Evolutionary conservation across 2,888 invertebrate species (phyloP).

Genomic region (Dryadula phaetusa): DNA sequence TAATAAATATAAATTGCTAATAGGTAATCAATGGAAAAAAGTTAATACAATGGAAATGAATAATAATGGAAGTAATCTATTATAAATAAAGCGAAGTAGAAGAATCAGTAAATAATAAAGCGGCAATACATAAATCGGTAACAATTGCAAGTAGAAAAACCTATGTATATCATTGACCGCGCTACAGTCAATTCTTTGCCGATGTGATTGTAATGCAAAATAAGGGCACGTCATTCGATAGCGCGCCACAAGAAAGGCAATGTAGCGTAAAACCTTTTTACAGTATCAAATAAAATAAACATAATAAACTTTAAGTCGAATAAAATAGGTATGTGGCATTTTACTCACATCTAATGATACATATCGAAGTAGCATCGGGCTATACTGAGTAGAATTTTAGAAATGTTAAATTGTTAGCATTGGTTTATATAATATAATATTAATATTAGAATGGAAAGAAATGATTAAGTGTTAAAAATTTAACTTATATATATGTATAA

Average conservation of each 20-base stretch:
- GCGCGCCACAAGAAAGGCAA: conserved; percentile 58
- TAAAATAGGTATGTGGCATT: conserved; percentile 26
- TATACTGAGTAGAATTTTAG: neutral
- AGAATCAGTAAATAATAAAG: too few relatives aligned
- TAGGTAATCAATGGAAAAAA: too few relatives aligned
- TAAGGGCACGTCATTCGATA: conserved; percentile 74
- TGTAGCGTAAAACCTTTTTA: conserved; percentile 51
- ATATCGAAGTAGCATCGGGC: neutral
- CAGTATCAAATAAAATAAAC: conserved; percentile 17
- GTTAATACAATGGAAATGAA: too few relatives aligned
- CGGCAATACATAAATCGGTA: too few relatives aligned
- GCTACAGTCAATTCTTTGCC: conserved; percentile 41
- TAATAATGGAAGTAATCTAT: too few relatives aligned
- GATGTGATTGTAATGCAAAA: conserved; percentile 58
- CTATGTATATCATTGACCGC: conserved; percentile 15
- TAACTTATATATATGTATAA: too few relatives aligned
- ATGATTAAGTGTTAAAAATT: too few relatives aligned
- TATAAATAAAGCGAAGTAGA: too few relatives aligned
- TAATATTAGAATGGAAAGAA: too few relatives aligned
- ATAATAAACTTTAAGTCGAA: conserved; percentile 40
- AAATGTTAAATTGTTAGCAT: too few relatives aligned
- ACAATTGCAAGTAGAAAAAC: neutral
- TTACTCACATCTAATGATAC: neutral
- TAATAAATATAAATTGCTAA: too few relatives aligned
- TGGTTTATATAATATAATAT: neutral